Percentiles rank a stretch among this genome's conserved stretches.
phyloP scores from a whole-genome alignment of 1,140 invertebrate genomes.

The Drosophila navojoa region DNA sequence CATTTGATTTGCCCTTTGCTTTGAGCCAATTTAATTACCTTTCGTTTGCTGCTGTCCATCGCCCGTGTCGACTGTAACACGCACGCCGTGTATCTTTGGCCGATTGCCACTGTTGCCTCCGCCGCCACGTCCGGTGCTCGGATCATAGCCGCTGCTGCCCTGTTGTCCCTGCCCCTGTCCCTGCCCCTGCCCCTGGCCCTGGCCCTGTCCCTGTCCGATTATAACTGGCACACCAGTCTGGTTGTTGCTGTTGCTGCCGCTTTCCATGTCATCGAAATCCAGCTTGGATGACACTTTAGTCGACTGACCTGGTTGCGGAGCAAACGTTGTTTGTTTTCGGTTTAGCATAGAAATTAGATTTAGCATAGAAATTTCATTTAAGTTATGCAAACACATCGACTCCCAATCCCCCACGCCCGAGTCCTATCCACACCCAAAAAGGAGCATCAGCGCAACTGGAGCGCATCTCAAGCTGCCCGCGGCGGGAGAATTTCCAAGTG shows the following conservation, averaged over 20 bases:
- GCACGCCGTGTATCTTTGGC: constrained; percentile 83
- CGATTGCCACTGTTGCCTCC: constrained; percentile 58
- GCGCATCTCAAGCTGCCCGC: constrained; percentile 47
- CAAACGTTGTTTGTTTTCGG: constrained; percentile 69
- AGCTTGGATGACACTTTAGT: constrained; percentile 81
- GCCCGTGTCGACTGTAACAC: constrained; percentile 82
- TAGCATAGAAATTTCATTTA: constrained; percentile 73
- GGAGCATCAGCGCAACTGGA: constrained; percentile 61
- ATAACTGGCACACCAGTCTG: constrained; percentile 58
- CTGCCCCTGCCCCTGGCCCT: constrained; percentile 44
- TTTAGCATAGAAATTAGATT: constrained; percentile 81
- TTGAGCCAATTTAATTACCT: constrained; percentile 74
- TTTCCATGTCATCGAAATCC: constrained; percentile 75
- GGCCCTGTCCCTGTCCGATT: constrained; percentile 47
- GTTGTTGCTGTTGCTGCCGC: constrained; percentile 53
- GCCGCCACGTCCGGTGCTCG: constrained; percentile 42
- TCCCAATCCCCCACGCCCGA: neutral
- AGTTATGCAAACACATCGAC: constrained; percentile 70
- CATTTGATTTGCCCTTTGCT: constrained; percentile 43
- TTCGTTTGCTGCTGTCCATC: constrained; percentile 80
- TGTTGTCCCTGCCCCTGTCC: constrained; percentile 42
- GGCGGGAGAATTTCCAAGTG: constrained; percentile 44
- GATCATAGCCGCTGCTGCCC: constrained; percentile 58
- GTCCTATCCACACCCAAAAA: neutral
- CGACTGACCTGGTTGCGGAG: constrained; percentile 71